A percentile compares a stretch with the other conserved stretches of the same genome.
phyloP scores from a whole-genome alignment of 2,888 invertebrate species.

The Orthosia cruda region DNA sequence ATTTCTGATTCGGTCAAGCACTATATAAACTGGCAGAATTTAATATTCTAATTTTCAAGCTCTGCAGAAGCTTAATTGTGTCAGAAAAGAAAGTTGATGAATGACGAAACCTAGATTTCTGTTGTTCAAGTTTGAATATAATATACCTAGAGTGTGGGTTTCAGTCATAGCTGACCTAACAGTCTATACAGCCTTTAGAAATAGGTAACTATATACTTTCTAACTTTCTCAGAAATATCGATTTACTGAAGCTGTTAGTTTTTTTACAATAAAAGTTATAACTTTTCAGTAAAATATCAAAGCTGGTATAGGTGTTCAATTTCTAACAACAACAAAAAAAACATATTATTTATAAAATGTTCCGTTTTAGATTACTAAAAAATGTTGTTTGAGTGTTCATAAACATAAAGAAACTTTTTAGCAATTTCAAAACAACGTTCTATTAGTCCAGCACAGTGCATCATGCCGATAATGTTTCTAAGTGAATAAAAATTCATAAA shows the following conservation, averaged over 20 bases:
- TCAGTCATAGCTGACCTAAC: not conserved
- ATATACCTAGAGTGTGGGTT: not conserved
- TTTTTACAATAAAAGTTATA: not conserved
- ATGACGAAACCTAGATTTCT: not conserved
- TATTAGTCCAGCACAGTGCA: not conserved
- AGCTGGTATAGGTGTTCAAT: not conserved
- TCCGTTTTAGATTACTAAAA: not conserved
- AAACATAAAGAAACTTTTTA: not conserved
- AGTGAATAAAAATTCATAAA: slow-evolving; percentile 12
- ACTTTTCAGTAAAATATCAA: not conserved
- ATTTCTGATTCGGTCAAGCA: too few relatives aligned
- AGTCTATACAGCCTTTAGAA: not conserved
- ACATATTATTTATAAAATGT: not conserved
- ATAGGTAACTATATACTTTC: not conserved
- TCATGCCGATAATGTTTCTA: not conserved
- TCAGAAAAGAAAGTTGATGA: not conserved
- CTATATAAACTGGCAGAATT: too few relatives aligned
- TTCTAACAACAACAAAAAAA: not conserved
- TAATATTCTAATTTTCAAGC: not conserved
- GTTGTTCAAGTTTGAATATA: not conserved
- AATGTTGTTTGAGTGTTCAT: not conserved
- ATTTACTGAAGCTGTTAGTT: not conserved
- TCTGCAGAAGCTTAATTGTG: not conserved
- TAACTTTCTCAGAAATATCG: not conserved
- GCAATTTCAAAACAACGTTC: not conserved